Base-by-base conservation (phyloP, 2,113 vertebrate species). In the Vulpes lagopus region DNA sequence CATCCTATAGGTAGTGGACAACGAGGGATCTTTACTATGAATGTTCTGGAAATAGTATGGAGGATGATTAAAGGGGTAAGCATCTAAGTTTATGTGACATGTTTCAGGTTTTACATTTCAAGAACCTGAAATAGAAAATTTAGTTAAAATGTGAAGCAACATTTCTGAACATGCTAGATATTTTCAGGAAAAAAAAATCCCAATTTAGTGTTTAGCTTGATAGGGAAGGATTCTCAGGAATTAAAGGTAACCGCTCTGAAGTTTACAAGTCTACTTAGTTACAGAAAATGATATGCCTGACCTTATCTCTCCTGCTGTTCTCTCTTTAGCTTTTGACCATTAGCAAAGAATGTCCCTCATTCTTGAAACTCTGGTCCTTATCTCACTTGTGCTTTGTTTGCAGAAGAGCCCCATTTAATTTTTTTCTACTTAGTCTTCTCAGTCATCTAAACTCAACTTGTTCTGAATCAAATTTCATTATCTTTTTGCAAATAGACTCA, bases 51-150 rank as follows among this genome's bases (percentile, higher is more conserved):
- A 96, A 32, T 30, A 64, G 59, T 62, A 49, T 55, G 23, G 23
- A 93, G 25, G 23, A 57, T 81, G 51, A 71, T 67, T 84, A 87
- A 14, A 93, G 27, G 11, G 11, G 7, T 87, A 51, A 83, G 43
- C 23, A 38, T 76, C 51, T 84, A 69, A 67, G 65, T 15, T 35
- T 78, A 7, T 53, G 59, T 60, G 32, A 85, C 49, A n/a, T 30
- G 32, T 32, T 81, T 94, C 43, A 79, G 32, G n/a, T 94, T 65
- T 57, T 25, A 92, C 78, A 76, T 88, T 96, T 83, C n/a, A 88
- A 91, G 43, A 84, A 69, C 51, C 25, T n/a, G 57, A 69, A 94
- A 67, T 85, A 23, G 59, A 80, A 92, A 79, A 20, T 73, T 2
- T 53, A 55, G 11, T 67, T 32, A 89, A 94, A 89, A 93, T 84